phyloP scores from a whole-genome alignment of 2,888 invertebrate species.

The Nysson spinosus region DNA sequence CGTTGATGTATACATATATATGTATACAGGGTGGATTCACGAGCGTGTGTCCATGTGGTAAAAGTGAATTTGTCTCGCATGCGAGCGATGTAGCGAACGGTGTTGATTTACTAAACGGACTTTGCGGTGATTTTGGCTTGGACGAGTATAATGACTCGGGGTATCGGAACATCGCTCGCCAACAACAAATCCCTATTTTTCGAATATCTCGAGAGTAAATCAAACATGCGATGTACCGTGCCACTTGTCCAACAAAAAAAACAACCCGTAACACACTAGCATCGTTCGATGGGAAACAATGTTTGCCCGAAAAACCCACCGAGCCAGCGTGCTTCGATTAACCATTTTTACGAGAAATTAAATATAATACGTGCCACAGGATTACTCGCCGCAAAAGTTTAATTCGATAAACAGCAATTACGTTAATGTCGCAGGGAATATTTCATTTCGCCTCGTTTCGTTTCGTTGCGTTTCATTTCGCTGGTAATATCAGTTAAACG shows the following conservation, averaged over 20 bases:
- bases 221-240: conserved; percentile 1
- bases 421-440: no score
- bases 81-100: conserved; percentile 20
- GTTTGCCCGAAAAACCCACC: conserved; percentile 29
- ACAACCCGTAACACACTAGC: no score
- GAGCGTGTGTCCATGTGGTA: conserved; percentile 14
- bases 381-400: no score
- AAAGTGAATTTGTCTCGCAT: conserved; percentile 49
- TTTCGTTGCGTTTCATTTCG: no score
- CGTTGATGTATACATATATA: conserved; percentile 33
- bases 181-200: background rate
- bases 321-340: conserved; percentile 30
- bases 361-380: conserved; percentile 35
- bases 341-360: conserved; percentile 17
- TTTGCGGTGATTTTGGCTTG: conserved; percentile 21
- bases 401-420: no score
- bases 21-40: background rate
- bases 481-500: no score
- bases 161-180: background rate
- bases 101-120: conserved; percentile 41
- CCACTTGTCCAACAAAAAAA: conserved; percentile 13
- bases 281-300: background rate
- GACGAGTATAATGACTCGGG: conserved; percentile 10
- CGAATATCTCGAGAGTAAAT: conserved; percentile 9
- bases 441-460: no score